These are phyloP conservation scores for Neelides sp. DNA, from an alignment of 1,140 invertebrate genomes.

Conservation along the genomic window DNA sequence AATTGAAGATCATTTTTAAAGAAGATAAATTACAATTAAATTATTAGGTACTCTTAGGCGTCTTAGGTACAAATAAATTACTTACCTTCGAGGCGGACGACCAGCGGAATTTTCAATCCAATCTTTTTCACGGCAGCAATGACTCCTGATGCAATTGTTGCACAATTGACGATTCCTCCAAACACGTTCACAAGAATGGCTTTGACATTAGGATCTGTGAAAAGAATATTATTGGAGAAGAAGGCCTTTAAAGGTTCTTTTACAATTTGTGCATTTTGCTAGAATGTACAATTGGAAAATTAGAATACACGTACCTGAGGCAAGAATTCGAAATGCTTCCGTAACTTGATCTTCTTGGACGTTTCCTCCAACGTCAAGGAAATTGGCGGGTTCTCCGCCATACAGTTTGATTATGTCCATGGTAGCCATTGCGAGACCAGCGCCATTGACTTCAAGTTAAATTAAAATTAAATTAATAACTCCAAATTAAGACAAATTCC, in stretches of 20 bases:
- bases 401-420: constrained; percentile 66
- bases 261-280: not conserved
- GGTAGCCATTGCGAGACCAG: constrained; percentile 68
- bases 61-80: not conserved
- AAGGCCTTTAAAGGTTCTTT: not conserved
- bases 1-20: not conserved
- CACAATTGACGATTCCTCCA: constrained; percentile 98
- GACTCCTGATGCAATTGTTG: constrained; percentile 88
- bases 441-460: constrained; percentile 51
- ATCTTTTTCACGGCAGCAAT: constrained; percentile 72
- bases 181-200: constrained; percentile 96
- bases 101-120: constrained; percentile 68
- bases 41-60: constrained; percentile 3
- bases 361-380: constrained; percentile 64
- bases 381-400: constrained; percentile 64
- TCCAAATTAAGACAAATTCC: not conserved
- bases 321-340: constrained; percentile 56
- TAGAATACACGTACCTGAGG: constrained; percentile 55
- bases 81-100: constrained; percentile 85
- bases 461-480: not conserved
- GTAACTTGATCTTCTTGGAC: constrained; percentile 62
- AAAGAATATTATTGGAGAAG: constrained; percentile 5
- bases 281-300: not conserved
- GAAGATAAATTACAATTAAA: not conserved
- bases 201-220: constrained; percentile 73